Evolutionary conservation across 2,888 invertebrate species (phyloP).

Genomic region (Harpagoxenus sublaevis): DNA sequence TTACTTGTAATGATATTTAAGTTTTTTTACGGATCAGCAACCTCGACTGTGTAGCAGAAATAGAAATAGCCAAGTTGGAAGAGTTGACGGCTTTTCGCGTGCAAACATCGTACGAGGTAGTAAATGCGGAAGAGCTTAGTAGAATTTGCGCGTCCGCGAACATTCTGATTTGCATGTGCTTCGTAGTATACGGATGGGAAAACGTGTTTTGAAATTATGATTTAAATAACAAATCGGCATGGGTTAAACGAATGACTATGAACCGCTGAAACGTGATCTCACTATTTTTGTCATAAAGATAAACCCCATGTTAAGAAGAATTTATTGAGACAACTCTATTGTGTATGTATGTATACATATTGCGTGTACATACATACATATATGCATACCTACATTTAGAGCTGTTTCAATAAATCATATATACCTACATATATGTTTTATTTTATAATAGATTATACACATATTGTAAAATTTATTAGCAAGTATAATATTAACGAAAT

Average conservation of each 20-base stretch:
- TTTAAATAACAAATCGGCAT: slow-evolving; percentile 16
- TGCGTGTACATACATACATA: not conserved
- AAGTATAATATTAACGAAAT: not conserved
- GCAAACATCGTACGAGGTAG: slow-evolving; percentile 17
- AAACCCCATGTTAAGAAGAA: not conserved
- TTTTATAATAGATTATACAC: not conserved
- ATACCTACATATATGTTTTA: not conserved
- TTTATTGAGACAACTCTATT: not conserved
- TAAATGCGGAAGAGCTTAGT: slow-evolving; percentile 16
- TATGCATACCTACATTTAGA: not conserved
- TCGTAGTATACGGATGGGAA: not conserved
- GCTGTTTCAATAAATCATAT: not conserved
- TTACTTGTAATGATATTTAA: not conserved
- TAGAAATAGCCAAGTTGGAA: slow-evolving; percentile 16
- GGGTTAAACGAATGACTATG: not conserved
- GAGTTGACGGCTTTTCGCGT: not conserved
- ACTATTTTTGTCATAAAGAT: not conserved
- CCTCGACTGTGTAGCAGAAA: not conserved
- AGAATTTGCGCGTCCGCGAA: not conserved
- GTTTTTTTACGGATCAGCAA: not conserved
- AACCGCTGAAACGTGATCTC: not conserved
- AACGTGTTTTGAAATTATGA: slow-evolving; percentile 21
- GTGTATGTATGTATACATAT: not conserved
- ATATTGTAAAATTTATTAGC: not conserved
- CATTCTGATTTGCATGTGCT: slow-evolving; percentile 12